These are phyloP conservation scores for Anagyrus pseudococci DNA, from an alignment of 2,888 invertebrate genomes.

Conservation along the genomic window DNA sequence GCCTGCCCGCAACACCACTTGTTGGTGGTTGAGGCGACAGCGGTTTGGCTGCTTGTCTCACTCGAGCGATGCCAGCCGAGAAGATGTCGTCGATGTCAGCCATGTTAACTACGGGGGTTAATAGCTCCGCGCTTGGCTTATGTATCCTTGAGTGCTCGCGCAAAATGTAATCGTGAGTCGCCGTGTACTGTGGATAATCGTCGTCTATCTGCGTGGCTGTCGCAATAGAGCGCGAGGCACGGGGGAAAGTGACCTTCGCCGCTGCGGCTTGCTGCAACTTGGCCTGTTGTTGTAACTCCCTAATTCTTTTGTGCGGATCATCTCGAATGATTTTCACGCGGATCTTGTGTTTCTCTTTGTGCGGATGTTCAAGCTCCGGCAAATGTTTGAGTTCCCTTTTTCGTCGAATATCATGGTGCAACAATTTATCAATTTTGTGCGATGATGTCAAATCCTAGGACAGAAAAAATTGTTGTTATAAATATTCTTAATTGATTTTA, in stretches of 20 bases:
- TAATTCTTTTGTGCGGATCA: slow-evolving; percentile 16
- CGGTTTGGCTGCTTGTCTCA: slow-evolving; percentile 34
- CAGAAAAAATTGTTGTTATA: no score
- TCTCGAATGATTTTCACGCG: slow-evolving; percentile 34
- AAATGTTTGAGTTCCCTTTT: slow-evolving; percentile 20
- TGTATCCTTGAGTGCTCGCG: slow-evolving; percentile 25
- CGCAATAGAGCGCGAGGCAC: slow-evolving; percentile 6
- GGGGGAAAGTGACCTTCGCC: background rate
- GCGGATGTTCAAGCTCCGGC: background rate
- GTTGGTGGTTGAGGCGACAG: slow-evolving; percentile 29
- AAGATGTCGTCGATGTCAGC: slow-evolving; percentile 51
- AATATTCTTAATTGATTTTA: no score
- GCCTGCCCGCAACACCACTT: slow-evolving; percentile 14
- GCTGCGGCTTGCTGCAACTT: slow-evolving; percentile 1
- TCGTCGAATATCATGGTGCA: slow-evolving; percentile 14
- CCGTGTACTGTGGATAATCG: slow-evolving; percentile 32
- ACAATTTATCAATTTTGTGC: background rate
- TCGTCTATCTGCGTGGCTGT: slow-evolving; percentile 23
- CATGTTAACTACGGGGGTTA: slow-evolving; percentile 28
- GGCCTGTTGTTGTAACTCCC: slow-evolving; percentile 1
- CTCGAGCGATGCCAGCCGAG: slow-evolving; percentile 46
- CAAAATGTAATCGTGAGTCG: slow-evolving; percentile 30
- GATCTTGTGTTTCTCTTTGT: slow-evolving; percentile 35
- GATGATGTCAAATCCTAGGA: no score
- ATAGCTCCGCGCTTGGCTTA: background rate